These are phyloP conservation scores for Laothoe populi DNA, from an alignment of 2,888 invertebrate species.

Conservation along the genomic window DNA sequence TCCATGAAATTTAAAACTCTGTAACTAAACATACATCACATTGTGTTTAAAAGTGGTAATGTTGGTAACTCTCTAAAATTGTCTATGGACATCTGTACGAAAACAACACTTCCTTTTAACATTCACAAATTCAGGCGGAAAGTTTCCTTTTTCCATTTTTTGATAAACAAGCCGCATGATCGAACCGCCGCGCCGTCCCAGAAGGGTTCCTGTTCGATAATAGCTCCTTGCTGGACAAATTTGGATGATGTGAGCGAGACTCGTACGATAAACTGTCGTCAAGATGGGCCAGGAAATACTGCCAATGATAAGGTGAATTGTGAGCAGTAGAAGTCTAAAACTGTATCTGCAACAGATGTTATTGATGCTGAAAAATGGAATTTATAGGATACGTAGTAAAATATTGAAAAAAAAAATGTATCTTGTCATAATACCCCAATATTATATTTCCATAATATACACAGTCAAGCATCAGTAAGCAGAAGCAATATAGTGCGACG, in stretches of 20 bases:
- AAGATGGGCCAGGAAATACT: constrained; percentile 24
- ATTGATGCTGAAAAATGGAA: not conserved
- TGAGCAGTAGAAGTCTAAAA: not conserved
- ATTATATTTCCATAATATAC: no score
- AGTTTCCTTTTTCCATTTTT: constrained; percentile 64
- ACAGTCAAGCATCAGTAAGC: no score
- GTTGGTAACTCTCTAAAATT: no score
- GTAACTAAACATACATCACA: no score
- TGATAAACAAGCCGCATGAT: constrained; percentile 75
- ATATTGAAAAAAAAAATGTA: no score
- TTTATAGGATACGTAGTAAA: no score
- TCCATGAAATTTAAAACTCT: no score
- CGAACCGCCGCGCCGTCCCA: constrained; percentile 62
- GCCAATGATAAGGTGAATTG: not conserved
- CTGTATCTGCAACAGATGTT: not conserved
- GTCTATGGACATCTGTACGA: constrained; percentile 6
- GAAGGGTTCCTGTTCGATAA: constrained; percentile 65
- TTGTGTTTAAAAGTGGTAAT: no score
- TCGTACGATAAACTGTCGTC: constrained; percentile 54
- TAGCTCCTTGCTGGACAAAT: constrained; percentile 78
- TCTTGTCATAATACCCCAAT: no score
- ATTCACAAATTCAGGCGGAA: constrained; percentile 53
- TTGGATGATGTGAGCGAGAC: constrained; percentile 62
- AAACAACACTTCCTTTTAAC: constrained; percentile 48
- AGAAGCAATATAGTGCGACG: no score